Conservation (phyloP, 2,888 invertebrate species). For the Mycalesis mineus region DNA sequence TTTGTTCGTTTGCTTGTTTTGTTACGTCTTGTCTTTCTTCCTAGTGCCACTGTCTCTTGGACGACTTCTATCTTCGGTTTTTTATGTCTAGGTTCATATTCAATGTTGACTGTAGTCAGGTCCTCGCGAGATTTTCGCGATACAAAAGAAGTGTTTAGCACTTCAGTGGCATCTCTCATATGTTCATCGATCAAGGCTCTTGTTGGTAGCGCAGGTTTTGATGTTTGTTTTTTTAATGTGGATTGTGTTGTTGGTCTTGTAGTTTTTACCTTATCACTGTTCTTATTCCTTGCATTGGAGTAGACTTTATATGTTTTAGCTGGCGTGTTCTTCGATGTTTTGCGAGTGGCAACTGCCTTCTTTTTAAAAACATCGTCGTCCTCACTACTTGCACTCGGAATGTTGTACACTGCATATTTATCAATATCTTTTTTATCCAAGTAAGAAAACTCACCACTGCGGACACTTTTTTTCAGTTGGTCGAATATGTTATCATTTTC, state of each 20-base stretch:
- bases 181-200: constrained; percentile 49
- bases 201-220: constrained; percentile 20
- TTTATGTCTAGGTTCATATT: constrained; percentile 34
- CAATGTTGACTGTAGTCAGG: constrained; percentile 15
- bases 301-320: background rate
- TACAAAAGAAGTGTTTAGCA: constrained; percentile 50
- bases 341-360: background rate
- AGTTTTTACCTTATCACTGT: constrained; percentile 20
- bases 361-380: constrained; percentile 47
- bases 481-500: constrained; percentile 54
- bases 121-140: constrained; percentile 22
- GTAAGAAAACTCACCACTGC: constrained; percentile 40
- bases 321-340: constrained; percentile 23
- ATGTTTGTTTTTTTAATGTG: constrained; percentile 25
- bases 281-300: background rate
- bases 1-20: constrained; percentile 29
- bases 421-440: constrained; percentile 38
- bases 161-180: constrained; percentile 47
- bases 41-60: constrained; percentile 23
- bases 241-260: constrained; percentile 22
- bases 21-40: constrained; percentile 26
- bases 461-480: constrained; percentile 44
- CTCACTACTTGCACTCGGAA: constrained; percentile 60
- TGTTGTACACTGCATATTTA: constrained; percentile 50
- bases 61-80: constrained; percentile 45